These are phyloP conservation scores for Fregetta grallaria DNA, from an alignment of 2,113 vertebrate genomes.

Conservation along the genomic window DNA sequence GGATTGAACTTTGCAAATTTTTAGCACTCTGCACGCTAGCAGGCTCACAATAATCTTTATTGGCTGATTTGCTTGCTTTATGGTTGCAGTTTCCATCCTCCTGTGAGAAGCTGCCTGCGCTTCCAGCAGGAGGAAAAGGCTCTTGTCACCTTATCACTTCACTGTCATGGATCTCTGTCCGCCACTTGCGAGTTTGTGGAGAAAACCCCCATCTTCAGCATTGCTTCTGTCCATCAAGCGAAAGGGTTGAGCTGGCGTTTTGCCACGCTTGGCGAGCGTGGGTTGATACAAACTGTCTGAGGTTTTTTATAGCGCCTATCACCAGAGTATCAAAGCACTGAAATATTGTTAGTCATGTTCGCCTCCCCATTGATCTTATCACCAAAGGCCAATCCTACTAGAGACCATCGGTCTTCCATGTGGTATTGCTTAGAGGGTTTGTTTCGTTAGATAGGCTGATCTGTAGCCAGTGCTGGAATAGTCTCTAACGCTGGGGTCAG, in stretches of 20 bases:
- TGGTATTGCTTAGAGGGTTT: background rate
- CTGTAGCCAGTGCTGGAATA: background rate
- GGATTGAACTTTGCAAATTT: constrained; percentile 5
- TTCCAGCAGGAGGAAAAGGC: background rate
- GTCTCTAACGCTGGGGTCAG: background rate
- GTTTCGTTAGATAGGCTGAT: background rate
- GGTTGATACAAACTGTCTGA: background rate
- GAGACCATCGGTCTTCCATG: background rate
- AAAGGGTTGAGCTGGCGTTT: background rate
- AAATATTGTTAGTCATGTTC: background rate
- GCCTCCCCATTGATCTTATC: background rate
- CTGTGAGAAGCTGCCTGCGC: background rate
- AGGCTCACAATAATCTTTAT: background rate
- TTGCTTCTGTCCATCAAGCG: background rate
- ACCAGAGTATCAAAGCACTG: background rate
- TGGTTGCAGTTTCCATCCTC: background rate
- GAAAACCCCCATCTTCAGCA: background rate
- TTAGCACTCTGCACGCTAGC: background rate
- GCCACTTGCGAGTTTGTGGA: background rate
- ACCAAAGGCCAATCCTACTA: background rate
- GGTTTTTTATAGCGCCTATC: background rate
- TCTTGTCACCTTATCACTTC: background rate
- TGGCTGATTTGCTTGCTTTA: background rate
- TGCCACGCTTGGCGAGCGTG: background rate
- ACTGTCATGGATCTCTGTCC: background rate